Evolutionary conservation across 2,888 invertebrate species (phyloP).

Genomic region (Cyclophora punctaria): DNA sequence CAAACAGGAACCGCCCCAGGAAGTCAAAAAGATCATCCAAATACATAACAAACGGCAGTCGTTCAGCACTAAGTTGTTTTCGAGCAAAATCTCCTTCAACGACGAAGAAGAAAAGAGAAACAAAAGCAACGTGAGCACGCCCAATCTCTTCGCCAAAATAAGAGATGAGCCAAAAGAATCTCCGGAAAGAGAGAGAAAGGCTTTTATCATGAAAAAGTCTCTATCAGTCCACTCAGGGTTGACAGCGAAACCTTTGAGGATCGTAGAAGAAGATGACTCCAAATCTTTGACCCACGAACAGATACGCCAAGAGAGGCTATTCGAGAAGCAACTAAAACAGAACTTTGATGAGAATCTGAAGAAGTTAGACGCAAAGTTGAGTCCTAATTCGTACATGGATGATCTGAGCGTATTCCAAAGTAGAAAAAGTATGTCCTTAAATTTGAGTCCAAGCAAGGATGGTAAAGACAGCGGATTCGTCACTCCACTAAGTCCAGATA

Average conservation of each 20-base stretch:
- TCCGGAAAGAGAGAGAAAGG: slow-evolving; percentile 41
- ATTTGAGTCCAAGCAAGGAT: slow-evolving; percentile 40
- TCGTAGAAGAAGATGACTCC: slow-evolving; percentile 9
- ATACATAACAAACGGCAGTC: slow-evolving; percentile 65
- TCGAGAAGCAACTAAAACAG: slow-evolving; percentile 63
- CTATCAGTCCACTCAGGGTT: slow-evolving; percentile 63
- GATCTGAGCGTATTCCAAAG: slow-evolving; percentile 50
- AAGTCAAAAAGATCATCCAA: slow-evolving; percentile 83
- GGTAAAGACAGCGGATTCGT: slow-evolving; percentile 77
- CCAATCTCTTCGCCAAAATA: slow-evolving; percentile 61
- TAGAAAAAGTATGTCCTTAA: slow-evolving; percentile 54
- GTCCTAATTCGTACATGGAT: slow-evolving; percentile 42
- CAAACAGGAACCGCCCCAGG: slow-evolving; percentile 81
- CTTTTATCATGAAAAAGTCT: slow-evolving; percentile 61
- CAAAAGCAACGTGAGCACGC: slow-evolving; percentile 56
- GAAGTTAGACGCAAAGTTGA: slow-evolving; percentile 44
- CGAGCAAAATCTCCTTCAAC: slow-evolving; percentile 46
- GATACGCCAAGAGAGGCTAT: slow-evolving; percentile 77
- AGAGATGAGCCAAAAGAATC: slow-evolving; percentile 33
- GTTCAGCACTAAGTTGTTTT: slow-evolving; percentile 63
- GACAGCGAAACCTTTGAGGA: slow-evolving; percentile 45
- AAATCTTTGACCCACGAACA: slow-evolving; percentile 79
- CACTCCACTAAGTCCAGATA: slow-evolving; percentile 76
- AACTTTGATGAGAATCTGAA: slow-evolving; percentile 65
- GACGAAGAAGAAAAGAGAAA: slow-evolving; percentile 55